Evolutionary conservation across 1,140 invertebrate species (phyloP), one percentile per base, ranked within the genome.

Genomic region (Colletes latitarsis): DNA sequence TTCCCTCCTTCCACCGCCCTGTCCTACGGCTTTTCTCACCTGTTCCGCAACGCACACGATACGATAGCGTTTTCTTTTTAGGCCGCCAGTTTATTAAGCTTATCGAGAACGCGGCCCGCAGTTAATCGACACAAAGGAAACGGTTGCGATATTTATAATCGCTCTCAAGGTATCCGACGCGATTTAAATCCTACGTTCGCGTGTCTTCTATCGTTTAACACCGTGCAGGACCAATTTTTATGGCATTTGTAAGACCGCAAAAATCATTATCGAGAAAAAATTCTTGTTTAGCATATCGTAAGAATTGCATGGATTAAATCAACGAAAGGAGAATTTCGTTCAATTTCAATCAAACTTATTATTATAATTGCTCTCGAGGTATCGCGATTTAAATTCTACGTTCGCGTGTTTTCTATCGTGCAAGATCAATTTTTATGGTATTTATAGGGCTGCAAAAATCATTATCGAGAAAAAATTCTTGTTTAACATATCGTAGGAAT

Each of bases 81-180:
- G 19, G 60, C 21, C 19, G 49, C 55, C n/a, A 58, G 69, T 66
- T 79, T 79, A 73, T 79, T 79, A 79, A 79, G 60, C 73, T 79
- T 63, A 79, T 79, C 64, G 70, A 73, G 64, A 73, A 60, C 39
- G 41, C 52, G 21, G 52, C 14, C 21, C 68, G 52, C 39, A 41
- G n/a, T 55, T 66, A 79, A 73, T 79, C 64, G 69, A 9, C 77
- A 9, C 15, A 14, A 64, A 49, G 19, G 69, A 64, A 72, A 39
- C 77, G 55, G 63, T 78, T 72, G 73, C 69, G 60, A 63, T 73
- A 69, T 73, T 72, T 78, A 70, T 30, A 52, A 64, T 19, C 39
- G 57, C 49, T 53, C 43, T 30, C 43, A 19, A 53, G n/a, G 5
- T 39, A 39, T 21, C 21, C 19, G 58, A n/a, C 17, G 15, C 64